Conservation (phyloP, 2,888 invertebrate species). For the Apodemia duryi region DNA sequence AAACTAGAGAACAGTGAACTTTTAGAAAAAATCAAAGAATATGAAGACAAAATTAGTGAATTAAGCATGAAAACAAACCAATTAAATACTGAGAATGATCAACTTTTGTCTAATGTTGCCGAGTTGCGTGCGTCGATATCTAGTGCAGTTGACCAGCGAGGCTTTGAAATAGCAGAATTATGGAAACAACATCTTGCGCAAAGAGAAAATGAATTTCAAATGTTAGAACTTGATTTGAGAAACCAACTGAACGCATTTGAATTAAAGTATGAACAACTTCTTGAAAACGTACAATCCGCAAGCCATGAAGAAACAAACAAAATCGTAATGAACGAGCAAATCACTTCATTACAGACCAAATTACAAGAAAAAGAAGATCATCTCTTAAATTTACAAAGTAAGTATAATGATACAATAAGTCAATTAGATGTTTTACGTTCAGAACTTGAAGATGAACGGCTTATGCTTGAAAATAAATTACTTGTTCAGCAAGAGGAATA, state of each 20-base stretch:
- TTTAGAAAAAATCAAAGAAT: conserved; percentile 36
- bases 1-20: conserved; percentile 44
- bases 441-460: conserved; percentile 69
- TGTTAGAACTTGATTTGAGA: conserved; percentile 69
- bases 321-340: conserved; percentile 60
- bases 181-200: conserved; percentile 84
- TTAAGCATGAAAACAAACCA: conserved; percentile 53
- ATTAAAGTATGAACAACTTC: conserved; percentile 65
- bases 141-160: conserved; percentile 81
- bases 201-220: conserved; percentile 81
- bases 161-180: conserved; percentile 83
- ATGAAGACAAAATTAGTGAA: conserved; percentile 47
- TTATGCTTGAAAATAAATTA: conserved; percentile 62
- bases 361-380: conserved; percentile 68
- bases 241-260: conserved; percentile 73
- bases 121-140: conserved; percentile 69
- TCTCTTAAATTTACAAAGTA: conserved; percentile 56
- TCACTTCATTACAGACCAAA: conserved; percentile 61
- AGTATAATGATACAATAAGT: conserved; percentile 60
- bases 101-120: conserved; percentile 62
- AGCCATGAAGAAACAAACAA: conserved; percentile 70
- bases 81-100: conserved; percentile 65
- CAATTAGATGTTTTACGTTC: conserved; percentile 64
- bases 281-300: conserved; percentile 66
- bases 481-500: conserved; percentile 67